Base-by-base conservation (phyloP, 1,140 invertebrate species). In the Augochlora pura region DNA sequence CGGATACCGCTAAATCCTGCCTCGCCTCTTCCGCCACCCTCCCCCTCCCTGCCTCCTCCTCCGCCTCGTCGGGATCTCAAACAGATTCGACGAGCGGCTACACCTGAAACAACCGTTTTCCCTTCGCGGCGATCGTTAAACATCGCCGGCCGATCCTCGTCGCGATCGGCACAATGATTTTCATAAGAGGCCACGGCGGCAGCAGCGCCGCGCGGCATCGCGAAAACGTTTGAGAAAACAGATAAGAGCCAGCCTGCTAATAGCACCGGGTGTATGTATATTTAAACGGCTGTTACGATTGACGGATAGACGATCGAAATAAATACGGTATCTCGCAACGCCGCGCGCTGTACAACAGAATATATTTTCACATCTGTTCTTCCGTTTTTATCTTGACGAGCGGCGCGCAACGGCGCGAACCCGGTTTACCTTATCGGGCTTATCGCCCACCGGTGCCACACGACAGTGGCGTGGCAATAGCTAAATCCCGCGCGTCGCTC, bases 101-200 rank as follows among this genome's bases (percentile, higher is more conserved):
- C 90, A 91, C 87, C 89, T 90, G 89, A 88, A 91, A 91, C 83
- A 90, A 91, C 86, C 84, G 65, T 80, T 67, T 46, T 18, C 69
- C 59, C 59, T 12, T 32, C 46, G 60, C 38, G 9, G 6, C 60
- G 76, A 65, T 78, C 69, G 54, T 64, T 78, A 78, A 78, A 78
- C 76, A 78, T 64, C 68, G 42, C 16, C 2, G n/a, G 7, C 14
- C 25, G 5, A n/a, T 21, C n/a, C 49, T 16, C 49, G 32, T 32
- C 4, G 49, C 18, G 49, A 52, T 52, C 49, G 4, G 14, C 49
- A 21, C 49, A 21, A 52, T 52, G 49, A 52, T 52, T 52, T 21
- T 52, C 49, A 21, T 21, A 21, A 21, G 49, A 52, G 49, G 16
- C 49, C 16, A 14, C 12, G 4, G 12, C 49, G 49, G 16, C 14